Percentiles rank a stretch among this genome's conserved stretches.
phyloP scores from a whole-genome alignment of 2,888 invertebrate genomes.

The Oscheius sp. region DNA sequence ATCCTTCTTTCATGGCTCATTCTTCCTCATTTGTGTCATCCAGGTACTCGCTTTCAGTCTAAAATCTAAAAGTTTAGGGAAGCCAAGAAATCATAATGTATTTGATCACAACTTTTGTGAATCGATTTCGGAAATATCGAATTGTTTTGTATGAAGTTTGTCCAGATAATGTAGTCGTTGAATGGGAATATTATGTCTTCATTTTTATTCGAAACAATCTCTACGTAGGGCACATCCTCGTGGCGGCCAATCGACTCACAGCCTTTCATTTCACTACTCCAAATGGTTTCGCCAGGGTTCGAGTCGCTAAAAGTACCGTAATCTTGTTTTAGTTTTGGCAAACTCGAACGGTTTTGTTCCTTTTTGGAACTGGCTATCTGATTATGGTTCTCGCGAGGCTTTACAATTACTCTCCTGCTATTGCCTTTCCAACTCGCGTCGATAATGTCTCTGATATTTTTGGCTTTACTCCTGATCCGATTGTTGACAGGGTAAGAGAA shows the following conservation, averaged over 20 bases:
- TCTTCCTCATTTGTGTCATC: neutral
- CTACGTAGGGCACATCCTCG: neutral
- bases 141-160: neutral
- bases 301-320: neutral
- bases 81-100: neutral
- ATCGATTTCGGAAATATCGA: neutral
- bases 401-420: neutral
- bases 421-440: neutral
- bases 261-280: neutral
- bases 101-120: neutral
- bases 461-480: neutral
- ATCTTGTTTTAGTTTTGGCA: conserved; percentile 1
- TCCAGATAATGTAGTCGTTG: neutral
- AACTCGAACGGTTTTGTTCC: neutral
- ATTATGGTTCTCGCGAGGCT: neutral
- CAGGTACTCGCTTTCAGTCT: neutral
- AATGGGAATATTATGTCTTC: conserved; percentile 2
- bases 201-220: neutral
- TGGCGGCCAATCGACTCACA: neutral
- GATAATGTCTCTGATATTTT: neutral
- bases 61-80: neutral
- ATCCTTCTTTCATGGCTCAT: neutral
- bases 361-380: neutral
- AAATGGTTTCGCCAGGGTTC: neutral
- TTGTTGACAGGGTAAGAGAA: neutral